Percentiles rank a stretch among this genome's conserved stretches.
Evolutionary conservation across 2,888 invertebrate species (phyloP).

Genomic region (Norana najaformis): DNA sequence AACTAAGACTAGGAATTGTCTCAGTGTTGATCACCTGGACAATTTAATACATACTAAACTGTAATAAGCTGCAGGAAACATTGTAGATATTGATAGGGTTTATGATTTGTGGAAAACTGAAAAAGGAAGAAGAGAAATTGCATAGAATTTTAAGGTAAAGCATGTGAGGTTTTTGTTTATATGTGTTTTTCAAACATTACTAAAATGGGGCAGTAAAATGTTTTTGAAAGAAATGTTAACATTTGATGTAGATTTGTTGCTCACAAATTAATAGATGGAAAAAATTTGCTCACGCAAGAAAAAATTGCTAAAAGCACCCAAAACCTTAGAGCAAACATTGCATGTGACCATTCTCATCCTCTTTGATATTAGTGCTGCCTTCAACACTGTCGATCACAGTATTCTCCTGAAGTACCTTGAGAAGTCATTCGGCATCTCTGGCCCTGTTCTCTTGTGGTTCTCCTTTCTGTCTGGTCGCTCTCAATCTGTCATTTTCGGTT

Average conservation of each 20-base stretch:
- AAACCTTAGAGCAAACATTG: neutral
- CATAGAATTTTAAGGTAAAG: neutral
- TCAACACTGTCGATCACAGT: too few species aligned
- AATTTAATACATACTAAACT: neutral
- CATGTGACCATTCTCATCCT: too few species aligned
- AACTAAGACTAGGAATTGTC: neutral
- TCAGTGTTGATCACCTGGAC: neutral
- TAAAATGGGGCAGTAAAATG: neutral
- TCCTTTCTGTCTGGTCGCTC: too few species aligned
- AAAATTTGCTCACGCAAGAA: neutral
- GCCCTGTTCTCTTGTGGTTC: too few species aligned
- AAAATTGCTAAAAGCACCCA: neutral
- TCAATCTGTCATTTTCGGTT: too few species aligned
- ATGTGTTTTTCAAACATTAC: too few species aligned
- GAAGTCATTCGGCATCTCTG: too few species aligned
- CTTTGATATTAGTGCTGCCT: too few species aligned
- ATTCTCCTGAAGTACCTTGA: too few species aligned
- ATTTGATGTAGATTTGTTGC: neutral
- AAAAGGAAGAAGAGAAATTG: constrained; percentile 5
- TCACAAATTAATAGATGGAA: neutral
- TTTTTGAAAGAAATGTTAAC: neutral
- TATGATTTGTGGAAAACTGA: neutral
- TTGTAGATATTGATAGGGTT: neutral
- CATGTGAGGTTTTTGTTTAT: too few species aligned
- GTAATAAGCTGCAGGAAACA: neutral